A percentile compares a stretch with the other conserved stretches of the same genome.
Conservation (phyloP, 2,797 vertebrate species). For the Pangasius krempfi region DNA sequence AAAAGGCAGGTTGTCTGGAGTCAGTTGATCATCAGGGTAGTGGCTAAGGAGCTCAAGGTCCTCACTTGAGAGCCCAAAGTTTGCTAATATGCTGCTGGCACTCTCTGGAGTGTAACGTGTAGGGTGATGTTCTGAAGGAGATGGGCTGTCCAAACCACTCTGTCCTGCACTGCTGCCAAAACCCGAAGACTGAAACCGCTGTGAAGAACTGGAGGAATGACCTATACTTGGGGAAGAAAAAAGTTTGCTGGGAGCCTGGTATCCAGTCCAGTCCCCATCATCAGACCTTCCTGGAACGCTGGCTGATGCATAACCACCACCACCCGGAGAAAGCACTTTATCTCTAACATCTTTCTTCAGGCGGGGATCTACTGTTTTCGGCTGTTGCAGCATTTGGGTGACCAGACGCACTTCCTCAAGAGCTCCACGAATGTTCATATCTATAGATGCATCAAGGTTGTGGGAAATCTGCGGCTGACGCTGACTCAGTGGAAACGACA, state of each 20-base stretch:
- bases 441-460: conserved; percentile 66
- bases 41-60: conserved; percentile 91
- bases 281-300: conserved; percentile 51
- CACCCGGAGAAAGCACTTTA: conserved; percentile 43
- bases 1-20: conserved; percentile 89
- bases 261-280: conserved; percentile 58
- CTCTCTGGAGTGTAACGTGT: conserved; percentile 86
- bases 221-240: conserved; percentile 59
- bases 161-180: conserved; percentile 41
- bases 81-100: conserved; percentile 86
- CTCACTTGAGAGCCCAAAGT: conserved; percentile 92
- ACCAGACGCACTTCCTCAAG: conserved; percentile 67
- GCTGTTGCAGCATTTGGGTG: conserved; percentile 69
- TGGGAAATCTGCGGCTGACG: conserved; percentile 62
- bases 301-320: conserved; percentile 60
- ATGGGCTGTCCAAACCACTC: conserved; percentile 46
- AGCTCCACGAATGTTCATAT: conserved; percentile 71
- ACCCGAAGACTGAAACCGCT: conserved; percentile 56
- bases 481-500: conserved; percentile 67
- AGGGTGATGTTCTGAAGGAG: conserved; percentile 61
- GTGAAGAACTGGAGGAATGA: conserved; percentile 61
- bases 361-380: conserved; percentile 59
- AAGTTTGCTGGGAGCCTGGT: conserved; percentile 54
- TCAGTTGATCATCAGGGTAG: conserved; percentile 91
- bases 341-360: conserved; percentile 70